Base-by-base conservation (phyloP, 1,140 invertebrate species). In the Lordiphosa mommai region DNA sequence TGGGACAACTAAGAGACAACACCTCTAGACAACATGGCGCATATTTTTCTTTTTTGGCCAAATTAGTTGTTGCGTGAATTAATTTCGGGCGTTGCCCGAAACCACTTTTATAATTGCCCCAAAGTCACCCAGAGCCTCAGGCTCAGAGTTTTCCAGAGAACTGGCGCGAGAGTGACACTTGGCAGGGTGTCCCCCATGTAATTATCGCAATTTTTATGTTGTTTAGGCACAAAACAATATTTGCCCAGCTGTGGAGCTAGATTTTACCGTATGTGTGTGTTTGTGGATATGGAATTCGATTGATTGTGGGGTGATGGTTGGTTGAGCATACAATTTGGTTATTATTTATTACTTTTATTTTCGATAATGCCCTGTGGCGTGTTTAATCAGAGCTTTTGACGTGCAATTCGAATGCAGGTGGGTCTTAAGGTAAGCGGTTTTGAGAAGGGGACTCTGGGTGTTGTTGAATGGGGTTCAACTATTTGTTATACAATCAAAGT, bases 61-160 rank as follows among this genome's bases (percentile, higher is more conserved):
- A 86, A 82, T 86, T 80, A 85, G 80, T 58, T 51, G 53, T 41
- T 71, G 63, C 73, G 59, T 73, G 61, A 70, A 82, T 80, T 82
- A 70, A 80, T 66, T 80, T 71, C 58, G 57, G 66, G 80, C 70
- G 61, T 72, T 61, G 52, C 33, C 69, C 37, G 41, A 33, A 79
- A 68, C 47, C 52, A 43, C 23, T 66, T 56, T 65, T 43, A 34
- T 67, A 67, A 66, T 64, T 65, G 64, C 33, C 63, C n/a, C 61
- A 67, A 67, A 67, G 64, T 51, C 64, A 67, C 34, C 51, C 38
- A 58, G 16, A 67, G 55, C 64, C 47, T 5, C 34, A 44, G 63
- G 55, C 38, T 32, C 9, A 23, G 7, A 29, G 41, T 20, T 49
- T 30, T 43, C 13, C 12, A 23, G 17, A 34, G 17, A 34, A 29